Evolutionary conservation across 2,113 vertebrate species (phyloP), one percentile per base, ranked within the genome.

Genomic region (Anthoscopus minutus): DNA sequence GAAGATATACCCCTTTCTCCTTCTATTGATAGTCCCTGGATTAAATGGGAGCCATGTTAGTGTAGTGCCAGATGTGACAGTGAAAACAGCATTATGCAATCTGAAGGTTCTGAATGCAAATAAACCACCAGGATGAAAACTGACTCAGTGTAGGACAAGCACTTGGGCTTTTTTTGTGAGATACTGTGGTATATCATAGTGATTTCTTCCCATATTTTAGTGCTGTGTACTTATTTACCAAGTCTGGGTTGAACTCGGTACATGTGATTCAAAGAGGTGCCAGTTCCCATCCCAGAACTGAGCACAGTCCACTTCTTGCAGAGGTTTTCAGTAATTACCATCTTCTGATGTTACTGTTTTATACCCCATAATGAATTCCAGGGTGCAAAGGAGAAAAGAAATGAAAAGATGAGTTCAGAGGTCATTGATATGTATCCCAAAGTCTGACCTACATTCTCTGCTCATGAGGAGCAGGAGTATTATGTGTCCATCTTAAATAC

Each of bases 211-310:
- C 20, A 8, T 28, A 3, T 31, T n/a, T 76, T 35, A 14, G 4
- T 62, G 13, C 35, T 28, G 2, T 6, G 47, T 30, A 6, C 16
- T 23, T 37, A 1, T 61, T 69, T 27, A 20, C 28, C 69, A 30
- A 2, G 9, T 27, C 2, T 23, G 48, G 30, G 38, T 51, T 78
- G 56, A 51, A 27, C 28, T 17, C 0, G 0, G 31, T 19, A 1
- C 31, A 2, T 1, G 8, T 6, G 81, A 23, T 30, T 7, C 15
- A 4, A 33, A 44, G 33, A 81, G 21, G 27, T 13, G 27, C 23
- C 56, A 33, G 60, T 9, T 81, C 40, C 38, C 25, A 80, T 30
- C 40, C 70, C n/a, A 50, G 50, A 42, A 42, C 40, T 42, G 45
- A 47, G 60, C 72, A 57, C 31, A 35, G n/a, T 3, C 13, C 25